Conservation (phyloP, 2,113 vertebrate species). For the Monopterus albus region DNA sequence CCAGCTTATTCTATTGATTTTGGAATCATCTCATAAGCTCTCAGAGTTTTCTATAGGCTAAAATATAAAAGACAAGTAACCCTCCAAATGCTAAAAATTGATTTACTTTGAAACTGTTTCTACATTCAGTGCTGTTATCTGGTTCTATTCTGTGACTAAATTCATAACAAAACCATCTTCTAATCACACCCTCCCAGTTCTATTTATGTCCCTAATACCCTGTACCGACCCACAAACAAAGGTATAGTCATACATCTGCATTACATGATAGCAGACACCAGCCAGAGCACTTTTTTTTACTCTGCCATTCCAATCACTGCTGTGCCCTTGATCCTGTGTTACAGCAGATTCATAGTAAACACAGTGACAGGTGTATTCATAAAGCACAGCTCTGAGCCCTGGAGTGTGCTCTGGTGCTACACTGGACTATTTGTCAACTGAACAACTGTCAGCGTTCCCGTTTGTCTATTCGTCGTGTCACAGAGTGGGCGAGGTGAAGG, state of each 20-base stretch:
- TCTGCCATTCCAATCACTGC: constrained; percentile 64
- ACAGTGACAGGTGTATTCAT: constrained; percentile 80
- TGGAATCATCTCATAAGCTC: constrained; percentile 20
- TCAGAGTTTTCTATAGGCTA: constrained; percentile 13
- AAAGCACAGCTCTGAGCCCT: constrained; percentile 61
- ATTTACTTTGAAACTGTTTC: constrained; percentile 26
- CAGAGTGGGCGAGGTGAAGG: constrained; percentile 32
- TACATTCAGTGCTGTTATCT: constrained; percentile 5
- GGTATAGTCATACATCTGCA: constrained; percentile 57
- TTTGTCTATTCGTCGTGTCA: constrained; percentile 30
- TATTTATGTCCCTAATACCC: constrained; percentile 33
- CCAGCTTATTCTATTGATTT: constrained; percentile 5
- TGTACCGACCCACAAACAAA: constrained; percentile 34
- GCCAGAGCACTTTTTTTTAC: constrained; percentile 51
- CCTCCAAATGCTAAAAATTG: constrained; percentile 36
- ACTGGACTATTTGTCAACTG: constrained; percentile 71
- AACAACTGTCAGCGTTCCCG: constrained; percentile 56
- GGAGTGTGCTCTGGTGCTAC: constrained; percentile 50
- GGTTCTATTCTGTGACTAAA: neutral
- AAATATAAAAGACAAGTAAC: constrained; percentile 17
- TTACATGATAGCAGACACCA: constrained; percentile 55
- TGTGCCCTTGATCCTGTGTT: constrained; percentile 74
- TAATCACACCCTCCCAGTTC: constrained; percentile 24
- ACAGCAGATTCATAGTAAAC: constrained; percentile 77
- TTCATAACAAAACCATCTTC: constrained; percentile 9